Base-by-base conservation (phyloP, 2,113 vertebrate species). In the Romanogobio albipinnatus region DNA sequence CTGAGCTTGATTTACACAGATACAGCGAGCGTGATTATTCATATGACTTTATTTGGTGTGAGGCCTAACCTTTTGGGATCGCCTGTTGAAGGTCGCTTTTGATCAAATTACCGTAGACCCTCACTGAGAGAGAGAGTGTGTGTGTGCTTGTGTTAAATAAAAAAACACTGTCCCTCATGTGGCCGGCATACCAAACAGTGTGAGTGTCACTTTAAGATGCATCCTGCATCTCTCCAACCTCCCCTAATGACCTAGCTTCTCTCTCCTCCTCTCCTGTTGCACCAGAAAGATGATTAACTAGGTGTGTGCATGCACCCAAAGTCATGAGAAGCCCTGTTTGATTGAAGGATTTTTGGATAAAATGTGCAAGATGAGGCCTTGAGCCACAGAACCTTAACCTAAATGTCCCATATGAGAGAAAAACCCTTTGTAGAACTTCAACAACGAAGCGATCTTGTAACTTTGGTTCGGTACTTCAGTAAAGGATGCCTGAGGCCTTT, bases 81-180 rank as follows among this genome's bases (percentile, higher is more conserved):
- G 49, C 36, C 43, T 84, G 76, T 71, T 89, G 88, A 88, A 79
- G 88, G 88, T 82, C 83, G 73, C 59, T 68, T 87, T 89, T 85
- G 47, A 88, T 82, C 79, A 45, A 76, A 84, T 74, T 79, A 75
- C 74, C 33, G 9, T 36, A 64, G 74, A 83, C 76, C 29, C 81
- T 68, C 22, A 24, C 49, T 79, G 51, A 81, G 75, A 77, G n/a
- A 36, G 61, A 8, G 64, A 4, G 29, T 10, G 33, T 61, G 82
- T 71, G 83, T 86, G 80, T 71, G 71, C 84, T 15, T 75, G 61
- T 64, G 86, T 80, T 82, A 86, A 86, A 86, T 88, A 86, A 86
- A 86, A 86, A 86, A 88, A 85, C 83, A 70, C 64, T 85, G 66
- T 76, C 76, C 84, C 76, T 73, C 15, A 29, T 74, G 84, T 70